Percentiles rank a stretch among this genome's conserved stretches.
Evolutionary conservation across 1,140 invertebrate genomes (phyloP).

Genomic region (Pseudachorutes palmiensis): DNA sequence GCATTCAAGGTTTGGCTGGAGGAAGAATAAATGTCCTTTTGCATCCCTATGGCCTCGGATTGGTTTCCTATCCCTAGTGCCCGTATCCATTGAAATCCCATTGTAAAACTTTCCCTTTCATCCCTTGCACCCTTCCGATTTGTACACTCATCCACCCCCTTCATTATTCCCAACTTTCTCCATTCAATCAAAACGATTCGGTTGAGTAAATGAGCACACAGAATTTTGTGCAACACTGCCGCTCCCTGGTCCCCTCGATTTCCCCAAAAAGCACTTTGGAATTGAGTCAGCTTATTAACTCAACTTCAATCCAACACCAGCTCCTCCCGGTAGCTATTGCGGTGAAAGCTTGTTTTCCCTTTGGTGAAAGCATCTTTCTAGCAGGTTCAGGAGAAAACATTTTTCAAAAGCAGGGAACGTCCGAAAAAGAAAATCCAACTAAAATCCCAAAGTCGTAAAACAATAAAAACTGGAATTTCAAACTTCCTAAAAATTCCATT

Average conservation of each 20-base stretch:
- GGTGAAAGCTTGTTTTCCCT: no score
- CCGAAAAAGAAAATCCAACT: constrained; percentile 3
- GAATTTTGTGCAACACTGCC: not conserved
- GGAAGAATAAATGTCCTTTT: not conserved
- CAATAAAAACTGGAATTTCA: constrained; percentile 30
- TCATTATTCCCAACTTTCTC: not conserved
- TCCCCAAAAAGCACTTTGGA: no score
- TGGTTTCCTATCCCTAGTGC: not conserved
- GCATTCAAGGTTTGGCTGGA: not conserved
- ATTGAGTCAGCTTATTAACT: no score
- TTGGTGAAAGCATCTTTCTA: not conserved
- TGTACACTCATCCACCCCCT: not conserved
- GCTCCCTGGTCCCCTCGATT: no score
- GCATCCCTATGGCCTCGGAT: not conserved
- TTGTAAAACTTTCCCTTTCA: not conserved
- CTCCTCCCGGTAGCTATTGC: no score
- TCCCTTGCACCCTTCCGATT: not conserved
- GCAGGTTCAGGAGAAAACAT: not conserved
- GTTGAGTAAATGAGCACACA: constrained; percentile 1
- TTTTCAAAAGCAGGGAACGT: not conserved
- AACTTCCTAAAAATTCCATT: constrained; percentile 29
- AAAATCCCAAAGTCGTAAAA: constrained; percentile 25
- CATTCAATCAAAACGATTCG: not conserved
- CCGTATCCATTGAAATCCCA: not conserved
- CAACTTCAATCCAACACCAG: no score